Percentiles rank a stretch among this genome's conserved stretches.
Evolutionary conservation across 2,113 vertebrate species (phyloP).

Genomic region (Oophaga pumilio): DNA sequence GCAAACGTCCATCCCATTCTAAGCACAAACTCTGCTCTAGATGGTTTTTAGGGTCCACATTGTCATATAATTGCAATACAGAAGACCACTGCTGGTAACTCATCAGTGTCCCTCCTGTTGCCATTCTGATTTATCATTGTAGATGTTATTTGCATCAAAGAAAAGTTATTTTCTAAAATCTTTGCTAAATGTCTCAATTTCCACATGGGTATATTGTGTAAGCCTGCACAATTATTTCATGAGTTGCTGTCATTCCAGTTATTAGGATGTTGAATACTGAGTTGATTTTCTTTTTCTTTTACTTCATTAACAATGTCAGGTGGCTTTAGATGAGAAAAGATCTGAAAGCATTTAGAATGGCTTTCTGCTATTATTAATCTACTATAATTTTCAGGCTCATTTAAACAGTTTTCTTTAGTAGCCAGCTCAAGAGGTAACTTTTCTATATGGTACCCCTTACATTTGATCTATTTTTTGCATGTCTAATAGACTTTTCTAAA

Average conservation of each 20-base stretch:
- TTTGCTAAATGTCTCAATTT: neutral
- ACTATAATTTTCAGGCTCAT: neutral
- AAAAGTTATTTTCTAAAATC: neutral
- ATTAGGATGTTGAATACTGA: neutral
- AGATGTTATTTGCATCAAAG: neutral
- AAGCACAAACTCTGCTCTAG: neutral
- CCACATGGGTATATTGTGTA: neutral
- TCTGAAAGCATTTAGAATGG: neutral
- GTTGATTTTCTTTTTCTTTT: neutral
- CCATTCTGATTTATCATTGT: neutral
- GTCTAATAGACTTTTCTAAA: too few species aligned
- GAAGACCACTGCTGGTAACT: neutral
- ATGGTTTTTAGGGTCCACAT: neutral
- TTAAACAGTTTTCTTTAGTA: neutral
- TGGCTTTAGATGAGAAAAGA: neutral
- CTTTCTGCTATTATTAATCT: neutral
- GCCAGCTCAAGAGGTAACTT: too few species aligned
- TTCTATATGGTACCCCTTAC: too few species aligned
- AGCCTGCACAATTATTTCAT: neutral
- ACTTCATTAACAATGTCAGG: neutral
- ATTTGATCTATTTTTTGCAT: too few species aligned
- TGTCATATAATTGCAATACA: neutral
- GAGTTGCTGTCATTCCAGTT: neutral
- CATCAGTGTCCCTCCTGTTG: neutral
- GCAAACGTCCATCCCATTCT: conserved; percentile 44